Percentiles rank a stretch among this genome's conserved stretches.
Evolutionary conservation across 53 echinoderm and acorn worm genomes (phyloP).

Genomic region (Glandiceps talaboti): DNA sequence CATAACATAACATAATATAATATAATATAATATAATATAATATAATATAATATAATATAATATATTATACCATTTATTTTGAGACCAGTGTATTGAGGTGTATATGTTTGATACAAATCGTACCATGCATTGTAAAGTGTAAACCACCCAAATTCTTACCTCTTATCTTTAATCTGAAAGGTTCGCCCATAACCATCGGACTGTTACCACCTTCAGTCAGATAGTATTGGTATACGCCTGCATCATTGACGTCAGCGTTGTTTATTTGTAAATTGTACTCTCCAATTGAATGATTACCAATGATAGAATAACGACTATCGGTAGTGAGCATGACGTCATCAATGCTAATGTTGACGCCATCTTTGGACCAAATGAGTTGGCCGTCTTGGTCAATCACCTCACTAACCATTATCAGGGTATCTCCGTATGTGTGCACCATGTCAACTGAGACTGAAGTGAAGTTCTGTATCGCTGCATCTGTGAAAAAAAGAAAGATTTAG

Average conservation of each 20-base stretch:
- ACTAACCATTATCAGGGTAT: neutral
- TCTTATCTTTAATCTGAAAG: too few relatives aligned
- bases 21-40: too few relatives aligned
- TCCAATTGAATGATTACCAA: slow-evolving; percentile 41
- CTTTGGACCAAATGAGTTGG: neutral
- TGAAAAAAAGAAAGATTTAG: neutral
- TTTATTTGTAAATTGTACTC: slow-evolving; percentile 51
- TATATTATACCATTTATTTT: too few relatives aligned
- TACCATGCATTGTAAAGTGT: too few relatives aligned
- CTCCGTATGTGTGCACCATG: slow-evolving; percentile 28
- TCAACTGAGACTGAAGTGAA: slow-evolving; percentile 40
- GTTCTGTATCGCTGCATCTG: slow-evolving; percentile 18
- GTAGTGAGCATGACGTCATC: neutral
- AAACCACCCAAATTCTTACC: too few relatives aligned
- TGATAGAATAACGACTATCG: slow-evolving; percentile 39
- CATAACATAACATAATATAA: too few relatives aligned
- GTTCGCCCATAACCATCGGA: too few relatives aligned
- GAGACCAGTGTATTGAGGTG: too few relatives aligned
- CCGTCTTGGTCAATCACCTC: neutral
- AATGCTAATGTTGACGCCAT: neutral
- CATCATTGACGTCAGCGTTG: slow-evolving; percentile 26
- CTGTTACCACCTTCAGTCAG: slow-evolving; percentile 29
- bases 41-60: too few relatives aligned
- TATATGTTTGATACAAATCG: too few relatives aligned
- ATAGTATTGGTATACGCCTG: slow-evolving; percentile 51